Evolutionary conservation across 2,888 invertebrate species (phyloP), one percentile per base, ranked within the genome.

Genomic region (Eristalinus sepulchralis): DNA sequence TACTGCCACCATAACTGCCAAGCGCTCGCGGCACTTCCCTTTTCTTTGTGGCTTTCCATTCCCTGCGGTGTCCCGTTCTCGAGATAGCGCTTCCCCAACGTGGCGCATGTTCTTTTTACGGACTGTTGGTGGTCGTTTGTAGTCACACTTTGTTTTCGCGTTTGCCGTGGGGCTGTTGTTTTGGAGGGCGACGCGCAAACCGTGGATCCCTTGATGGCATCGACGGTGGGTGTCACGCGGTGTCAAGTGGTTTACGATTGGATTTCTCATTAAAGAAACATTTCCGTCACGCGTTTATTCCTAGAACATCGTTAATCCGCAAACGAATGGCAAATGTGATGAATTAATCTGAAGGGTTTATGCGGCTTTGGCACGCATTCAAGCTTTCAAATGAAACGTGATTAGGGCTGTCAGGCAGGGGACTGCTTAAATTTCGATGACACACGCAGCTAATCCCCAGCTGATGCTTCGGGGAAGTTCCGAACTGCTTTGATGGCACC

Each of bases 31-130:
- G 71, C 59, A 59, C 20, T 70, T 57, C 62, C 62, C 22, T 47
- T 72, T 64, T 31, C 73, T 68, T 68, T 47, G 63, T 63, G 34
- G 11, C 10, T 67, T 53, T 47, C 34, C 47, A 60, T 47, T 36
- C 4, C 55, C 55, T 22, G 36, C 17, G 60, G 55, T 33, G 57
- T 39, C 36, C 17, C 20, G 55, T 79, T 72, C 47, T n/a, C 20
- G 62, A 2, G 62, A 60, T 33, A 71, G 72, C 53, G 39, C 66
- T 11, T 20, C 33, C 31, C 68, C 67, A 63, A 47, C 68, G 57
- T 73, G 79, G 79, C 59, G 73, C 83, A 73, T 79, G 63, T 73
- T 62, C 73, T 47, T 63, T 83, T 73, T 72, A 68, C 68, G 72
- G 53, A 24, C 47, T 8, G 17, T 17, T 70, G 63, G 20, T 34